These are phyloP conservation scores for Acanthurus leucopareius DNA, from an alignment of 2,797 vertebrate species.

Conservation along the genomic window DNA sequence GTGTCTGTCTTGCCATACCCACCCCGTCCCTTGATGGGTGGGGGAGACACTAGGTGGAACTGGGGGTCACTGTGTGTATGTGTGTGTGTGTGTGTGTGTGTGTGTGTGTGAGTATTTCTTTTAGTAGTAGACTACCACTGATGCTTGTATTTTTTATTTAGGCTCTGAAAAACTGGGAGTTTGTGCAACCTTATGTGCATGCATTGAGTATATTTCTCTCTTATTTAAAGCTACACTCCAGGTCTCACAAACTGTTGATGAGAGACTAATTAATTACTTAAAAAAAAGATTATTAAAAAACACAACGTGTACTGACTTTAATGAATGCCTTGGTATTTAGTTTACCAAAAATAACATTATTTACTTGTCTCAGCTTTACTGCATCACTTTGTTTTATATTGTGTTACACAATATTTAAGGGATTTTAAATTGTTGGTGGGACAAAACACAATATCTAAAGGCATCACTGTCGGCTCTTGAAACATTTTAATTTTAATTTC, in stretches of 20 bases:
- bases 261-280: not conserved
- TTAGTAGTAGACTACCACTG: not conserved
- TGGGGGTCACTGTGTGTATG: constrained; percentile 34
- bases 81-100: constrained; percentile 38
- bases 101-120: constrained; percentile 14
- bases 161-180: not conserved
- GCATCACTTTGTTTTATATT: not conserved
- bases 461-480: not conserved
- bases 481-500: not conserved
- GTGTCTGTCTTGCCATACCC: constrained; percentile 76
- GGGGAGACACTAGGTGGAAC: constrained; percentile 23
- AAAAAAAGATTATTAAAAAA: not conserved
- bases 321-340: not conserved
- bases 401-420: not conserved
- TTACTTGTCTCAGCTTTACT: not conserved
- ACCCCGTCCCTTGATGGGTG: not conserved
- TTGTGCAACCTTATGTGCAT: not conserved
- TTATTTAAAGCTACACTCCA: not conserved
- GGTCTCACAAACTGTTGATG: not conserved
- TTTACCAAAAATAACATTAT: not conserved
- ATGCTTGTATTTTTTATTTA: constrained; percentile 2
- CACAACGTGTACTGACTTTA: not conserved
- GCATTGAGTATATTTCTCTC: not conserved
- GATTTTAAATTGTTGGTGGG: not conserved
- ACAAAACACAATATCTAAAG: not conserved